Conservation (phyloP, 2,888 invertebrate species). For the Galerucella pusilla region DNA sequence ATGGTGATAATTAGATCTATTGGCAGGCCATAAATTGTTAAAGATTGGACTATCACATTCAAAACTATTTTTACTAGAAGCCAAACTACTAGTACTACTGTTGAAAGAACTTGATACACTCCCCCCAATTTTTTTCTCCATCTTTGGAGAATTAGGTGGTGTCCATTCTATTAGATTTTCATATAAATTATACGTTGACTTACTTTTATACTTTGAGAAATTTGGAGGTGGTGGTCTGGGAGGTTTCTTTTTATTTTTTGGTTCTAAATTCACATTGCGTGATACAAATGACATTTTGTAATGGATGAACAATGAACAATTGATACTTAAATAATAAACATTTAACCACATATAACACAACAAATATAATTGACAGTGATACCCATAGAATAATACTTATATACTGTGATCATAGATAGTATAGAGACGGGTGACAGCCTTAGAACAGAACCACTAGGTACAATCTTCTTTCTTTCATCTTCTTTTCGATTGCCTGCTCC, state of each 20-base stretch:
- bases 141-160: conserved; percentile 64
- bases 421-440: no score
- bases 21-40: conserved; percentile 61
- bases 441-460: no score
- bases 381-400: no score
- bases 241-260: conserved; percentile 72
- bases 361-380: neutral
- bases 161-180: conserved; percentile 67
- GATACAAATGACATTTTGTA: conserved; percentile 46
- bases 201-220: conserved; percentile 59
- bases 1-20: conserved; percentile 5
- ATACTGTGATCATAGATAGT: no score
- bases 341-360: neutral
- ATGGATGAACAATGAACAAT: neutral
- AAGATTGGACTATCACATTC: conserved; percentile 70
- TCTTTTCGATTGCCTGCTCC: no score
- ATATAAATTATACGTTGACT: conserved; percentile 59
- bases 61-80: conserved; percentile 84
- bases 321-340: neutral
- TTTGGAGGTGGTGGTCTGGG: conserved; percentile 79
- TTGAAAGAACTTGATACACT: conserved; percentile 63
- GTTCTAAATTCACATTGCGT: conserved; percentile 40
- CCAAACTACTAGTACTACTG: conserved; percentile 67
- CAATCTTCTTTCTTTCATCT: no score
- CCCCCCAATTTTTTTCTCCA: conserved; percentile 60